A percentile compares a stretch with the other conserved stretches of the same genome.
Evolutionary conservation across 2,797 vertebrate species (phyloP).

Genomic region (Staurois parvus): DNA sequence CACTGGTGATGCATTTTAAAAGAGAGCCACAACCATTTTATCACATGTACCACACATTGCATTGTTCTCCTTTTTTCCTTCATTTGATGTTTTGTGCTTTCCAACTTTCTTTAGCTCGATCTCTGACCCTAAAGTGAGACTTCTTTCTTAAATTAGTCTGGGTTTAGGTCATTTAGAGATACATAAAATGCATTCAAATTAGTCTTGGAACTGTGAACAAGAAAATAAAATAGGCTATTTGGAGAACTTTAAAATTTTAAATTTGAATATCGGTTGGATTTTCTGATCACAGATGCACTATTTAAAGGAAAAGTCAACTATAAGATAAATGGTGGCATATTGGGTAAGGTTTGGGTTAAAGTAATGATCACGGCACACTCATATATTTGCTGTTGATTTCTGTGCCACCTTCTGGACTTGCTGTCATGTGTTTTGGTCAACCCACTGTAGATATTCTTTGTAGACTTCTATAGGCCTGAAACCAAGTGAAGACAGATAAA

Average conservation of each 20-base stretch:
- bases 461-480: too few relatives aligned
- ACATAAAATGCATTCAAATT: constrained; percentile 26
- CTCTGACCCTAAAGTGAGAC: constrained; percentile 52
- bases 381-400: too few relatives aligned
- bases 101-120: constrained; percentile 35
- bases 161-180: constrained; percentile 33
- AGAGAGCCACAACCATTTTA: constrained; percentile 13
- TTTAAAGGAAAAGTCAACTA: not conserved
- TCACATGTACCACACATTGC: constrained; percentile 6
- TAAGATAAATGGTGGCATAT: too few relatives aligned
- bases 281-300: not conserved
- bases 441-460: too few relatives aligned
- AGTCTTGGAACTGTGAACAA: not conserved
- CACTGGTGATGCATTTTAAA: constrained; percentile 30
- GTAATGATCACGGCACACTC: too few relatives aligned
- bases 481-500: too few relatives aligned
- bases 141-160: constrained; percentile 40
- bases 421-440: too few relatives aligned
- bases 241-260: not conserved
- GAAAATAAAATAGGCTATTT: not conserved
- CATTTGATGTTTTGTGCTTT: constrained; percentile 29
- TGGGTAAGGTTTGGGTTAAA: too few relatives aligned
- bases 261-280: not conserved
- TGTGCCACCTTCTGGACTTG: too few relatives aligned
- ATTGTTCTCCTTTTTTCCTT: not conserved